phyloP scores from a whole-genome alignment of 2,113 vertebrate species.

The Eulemur rufifrons region DNA sequence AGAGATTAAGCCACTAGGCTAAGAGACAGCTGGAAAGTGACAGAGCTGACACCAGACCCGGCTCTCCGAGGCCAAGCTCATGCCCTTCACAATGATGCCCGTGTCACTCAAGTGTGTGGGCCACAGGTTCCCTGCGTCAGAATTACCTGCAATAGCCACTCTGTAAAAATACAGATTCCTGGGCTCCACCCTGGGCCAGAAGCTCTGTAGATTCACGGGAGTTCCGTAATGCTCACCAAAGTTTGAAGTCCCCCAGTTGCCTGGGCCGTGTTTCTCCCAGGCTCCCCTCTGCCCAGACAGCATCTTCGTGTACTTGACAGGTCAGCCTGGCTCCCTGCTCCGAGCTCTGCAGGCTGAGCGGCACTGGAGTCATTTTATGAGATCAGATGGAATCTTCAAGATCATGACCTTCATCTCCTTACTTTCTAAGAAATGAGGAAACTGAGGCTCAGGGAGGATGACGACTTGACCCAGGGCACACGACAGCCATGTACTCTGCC shows the following conservation, averaged over 20 bases:
- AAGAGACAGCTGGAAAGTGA: not conserved
- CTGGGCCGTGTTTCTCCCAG: not conserved
- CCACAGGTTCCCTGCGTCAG: not conserved
- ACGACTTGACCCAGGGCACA: not conserved
- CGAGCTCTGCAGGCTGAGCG: not conserved
- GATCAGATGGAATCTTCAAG: not conserved
- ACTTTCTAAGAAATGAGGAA: not conserved
- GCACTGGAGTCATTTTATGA: not conserved
- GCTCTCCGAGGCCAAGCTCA: not conserved
- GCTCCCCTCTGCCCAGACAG: not conserved
- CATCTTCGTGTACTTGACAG: not conserved
- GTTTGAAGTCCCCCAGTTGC: not conserved
- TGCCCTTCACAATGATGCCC: not conserved
- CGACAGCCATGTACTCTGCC: fast-evolving
- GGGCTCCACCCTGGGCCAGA: not conserved
- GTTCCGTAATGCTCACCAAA: not conserved
- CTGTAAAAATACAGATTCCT: not conserved
- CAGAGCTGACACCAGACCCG: not conserved
- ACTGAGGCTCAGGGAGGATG: not conserved
- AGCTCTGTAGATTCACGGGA: not conserved
- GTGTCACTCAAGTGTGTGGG: not conserved
- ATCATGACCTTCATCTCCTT: not conserved
- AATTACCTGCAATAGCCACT: not conserved
- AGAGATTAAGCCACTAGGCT: not conserved
- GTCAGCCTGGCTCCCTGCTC: not conserved